phyloP scores from a whole-genome alignment of 2,888 invertebrate genomes.

The Xiphydria camelus region DNA sequence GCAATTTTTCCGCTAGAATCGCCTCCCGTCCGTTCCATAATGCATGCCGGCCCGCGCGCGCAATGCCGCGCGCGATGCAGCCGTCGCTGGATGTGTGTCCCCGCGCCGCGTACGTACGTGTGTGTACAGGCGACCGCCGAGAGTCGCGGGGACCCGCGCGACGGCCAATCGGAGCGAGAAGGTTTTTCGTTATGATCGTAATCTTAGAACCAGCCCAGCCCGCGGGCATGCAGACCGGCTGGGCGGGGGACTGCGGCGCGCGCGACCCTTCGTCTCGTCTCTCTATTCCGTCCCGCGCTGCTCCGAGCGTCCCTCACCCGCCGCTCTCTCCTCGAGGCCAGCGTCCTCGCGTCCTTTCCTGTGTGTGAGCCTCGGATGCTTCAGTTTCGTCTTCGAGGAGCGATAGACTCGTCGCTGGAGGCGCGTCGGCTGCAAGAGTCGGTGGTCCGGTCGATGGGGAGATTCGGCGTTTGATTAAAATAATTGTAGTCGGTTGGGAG shows the following conservation, averaged over 20 bases:
- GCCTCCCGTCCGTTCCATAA: conserved; percentile 47
- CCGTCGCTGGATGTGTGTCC: conserved; percentile 31
- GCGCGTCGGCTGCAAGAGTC: too few species aligned
- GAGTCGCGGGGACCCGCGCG: conserved; percentile 21
- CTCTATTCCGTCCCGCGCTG: too few species aligned
- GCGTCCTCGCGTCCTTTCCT: too few species aligned
- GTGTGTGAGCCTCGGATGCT: too few species aligned
- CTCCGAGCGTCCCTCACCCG: not conserved
- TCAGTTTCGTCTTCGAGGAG: too few species aligned
- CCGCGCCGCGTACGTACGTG: not conserved
- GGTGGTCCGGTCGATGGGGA: too few species aligned
- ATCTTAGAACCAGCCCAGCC: conserved; percentile 48
- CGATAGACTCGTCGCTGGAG: too few species aligned
- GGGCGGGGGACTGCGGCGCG: conserved; percentile 26
- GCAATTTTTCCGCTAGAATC: conserved; percentile 49
- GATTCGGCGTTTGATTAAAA: too few species aligned
- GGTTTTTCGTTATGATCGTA: conserved; percentile 52
- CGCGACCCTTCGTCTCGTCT: conserved; percentile 20
- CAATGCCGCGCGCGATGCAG: conserved; percentile 33
- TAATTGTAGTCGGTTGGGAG: too few species aligned
- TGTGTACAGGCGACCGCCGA: too few species aligned
- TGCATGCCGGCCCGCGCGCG: conserved; percentile 43
- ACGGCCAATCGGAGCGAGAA: conserved; percentile 40
- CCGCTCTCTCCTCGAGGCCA: too few species aligned
- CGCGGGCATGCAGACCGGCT: conserved; percentile 37